Evolutionary conservation across 2,888 invertebrate genomes (phyloP).

Genomic region (Aethes cnicana): DNA sequence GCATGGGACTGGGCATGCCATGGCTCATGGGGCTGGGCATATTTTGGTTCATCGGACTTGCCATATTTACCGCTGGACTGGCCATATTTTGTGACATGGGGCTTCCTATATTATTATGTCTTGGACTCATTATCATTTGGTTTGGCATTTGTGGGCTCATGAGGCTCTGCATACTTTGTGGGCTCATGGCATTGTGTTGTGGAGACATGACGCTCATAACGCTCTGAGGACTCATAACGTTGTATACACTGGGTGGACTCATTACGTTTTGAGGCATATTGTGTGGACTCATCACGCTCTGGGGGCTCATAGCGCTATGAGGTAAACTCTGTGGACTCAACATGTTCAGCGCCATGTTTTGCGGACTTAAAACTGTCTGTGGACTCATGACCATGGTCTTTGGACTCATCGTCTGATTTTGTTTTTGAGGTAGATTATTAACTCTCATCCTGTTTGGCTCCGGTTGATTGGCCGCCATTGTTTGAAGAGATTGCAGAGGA

Average conservation of each 20-base stretch:
- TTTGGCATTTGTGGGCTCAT: constrained; percentile 76
- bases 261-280: constrained; percentile 64
- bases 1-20: constrained; percentile 74
- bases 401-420: constrained; percentile 57
- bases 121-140: constrained; percentile 75
- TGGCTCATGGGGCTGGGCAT: constrained; percentile 70
- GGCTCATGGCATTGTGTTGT: constrained; percentile 75
- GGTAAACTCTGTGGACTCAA: constrained; percentile 74
- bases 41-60: constrained; percentile 59
- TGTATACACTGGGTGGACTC: constrained; percentile 72
- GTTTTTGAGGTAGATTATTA: constrained; percentile 64
- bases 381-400: constrained; percentile 68
- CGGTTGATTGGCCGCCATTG: constrained; percentile 69
- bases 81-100: constrained; percentile 64
- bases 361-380: constrained; percentile 70
- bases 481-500: constrained; percentile 70
- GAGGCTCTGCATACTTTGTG: constrained; percentile 72
- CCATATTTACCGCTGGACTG: constrained; percentile 65
- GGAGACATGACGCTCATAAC: constrained; percentile 79
- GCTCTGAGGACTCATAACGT: constrained; percentile 76
- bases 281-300: constrained; percentile 72
- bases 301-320: constrained; percentile 75
- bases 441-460: constrained; percentile 67
- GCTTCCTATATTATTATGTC: constrained; percentile 62
- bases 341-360: constrained; percentile 68